These are phyloP conservation scores for Morinoia aosen DNA, from an alignment of 2,888 invertebrate species.

Conservation along the genomic window DNA sequence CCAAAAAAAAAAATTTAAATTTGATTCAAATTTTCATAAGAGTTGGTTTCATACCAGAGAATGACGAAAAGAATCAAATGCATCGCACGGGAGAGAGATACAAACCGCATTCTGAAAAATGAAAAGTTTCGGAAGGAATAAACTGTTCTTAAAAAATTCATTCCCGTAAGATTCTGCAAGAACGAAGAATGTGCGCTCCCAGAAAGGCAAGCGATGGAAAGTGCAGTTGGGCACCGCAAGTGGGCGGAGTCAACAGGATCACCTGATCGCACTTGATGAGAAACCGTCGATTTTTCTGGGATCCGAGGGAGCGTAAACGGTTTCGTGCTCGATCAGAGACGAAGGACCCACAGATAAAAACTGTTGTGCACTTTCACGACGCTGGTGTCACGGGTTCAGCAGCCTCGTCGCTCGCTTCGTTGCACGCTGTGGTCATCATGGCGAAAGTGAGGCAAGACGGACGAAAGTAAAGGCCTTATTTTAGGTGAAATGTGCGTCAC, in stretches of 20 bases:
- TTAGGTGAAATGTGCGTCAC: background rate
- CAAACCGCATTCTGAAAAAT: background rate
- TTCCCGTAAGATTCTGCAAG: background rate
- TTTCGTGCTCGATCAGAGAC: slow-evolving; percentile 10
- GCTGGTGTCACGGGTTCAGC: background rate
- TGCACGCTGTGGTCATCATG: background rate
- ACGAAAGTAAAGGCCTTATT: background rate
- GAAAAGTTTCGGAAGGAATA: background rate
- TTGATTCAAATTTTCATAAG: background rate
- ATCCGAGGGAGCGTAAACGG: slow-evolving; percentile 1
- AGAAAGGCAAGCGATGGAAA: slow-evolving; percentile 2
- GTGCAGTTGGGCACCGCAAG: background rate
- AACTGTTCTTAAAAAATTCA: background rate
- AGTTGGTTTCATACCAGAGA: background rate
- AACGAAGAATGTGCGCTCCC: background rate
- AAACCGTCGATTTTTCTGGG: slow-evolving; percentile 17
- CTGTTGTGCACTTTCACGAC: slow-evolving; percentile 2
- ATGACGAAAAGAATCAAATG: background rate
- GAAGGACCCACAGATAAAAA: background rate
- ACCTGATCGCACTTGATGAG: background rate
- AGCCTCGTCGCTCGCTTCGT: background rate
- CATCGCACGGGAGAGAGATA: background rate
- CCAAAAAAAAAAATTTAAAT: background rate
- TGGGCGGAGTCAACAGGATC: background rate
- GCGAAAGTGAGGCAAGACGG: background rate